Evolutionary conservation across 2,888 invertebrate genomes (phyloP).

Genomic region (Eumacrocentrus americanus): DNA sequence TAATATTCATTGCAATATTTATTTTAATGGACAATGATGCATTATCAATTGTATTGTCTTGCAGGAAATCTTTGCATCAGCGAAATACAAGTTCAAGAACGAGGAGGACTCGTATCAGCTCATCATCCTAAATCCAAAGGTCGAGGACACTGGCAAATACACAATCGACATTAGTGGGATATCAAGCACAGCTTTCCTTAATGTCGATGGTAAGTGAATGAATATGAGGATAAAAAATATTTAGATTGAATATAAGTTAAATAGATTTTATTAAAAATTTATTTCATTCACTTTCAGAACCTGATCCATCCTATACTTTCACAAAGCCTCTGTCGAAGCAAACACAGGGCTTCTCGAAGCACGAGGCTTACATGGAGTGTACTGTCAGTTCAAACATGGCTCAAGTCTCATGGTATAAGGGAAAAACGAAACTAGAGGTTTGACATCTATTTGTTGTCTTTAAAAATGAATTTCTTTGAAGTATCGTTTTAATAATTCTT

Average conservation of each 20-base stretch:
- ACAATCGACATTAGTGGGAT: constrained; percentile 93
- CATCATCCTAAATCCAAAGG: constrained; percentile 88
- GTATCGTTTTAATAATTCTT: not conserved
- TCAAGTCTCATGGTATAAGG: constrained; percentile 92
- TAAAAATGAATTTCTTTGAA: not conserved
- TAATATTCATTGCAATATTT: not conserved
- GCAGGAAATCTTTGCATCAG: constrained; percentile 93
- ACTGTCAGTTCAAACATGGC: constrained; percentile 93
- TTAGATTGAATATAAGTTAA: not conserved
- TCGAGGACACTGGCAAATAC: constrained; percentile 97
- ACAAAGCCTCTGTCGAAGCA: constrained; percentile 88
- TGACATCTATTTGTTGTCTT: not conserved
- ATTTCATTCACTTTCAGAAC: constrained; percentile 69
- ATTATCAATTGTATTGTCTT: constrained; percentile 32
- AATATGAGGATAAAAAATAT: not conserved
- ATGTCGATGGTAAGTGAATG: constrained; percentile 77
- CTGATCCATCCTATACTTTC: constrained; percentile 93
- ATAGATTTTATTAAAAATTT: not conserved
- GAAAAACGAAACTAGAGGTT: constrained; percentile 63
- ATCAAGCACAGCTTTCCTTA: constrained; percentile 87
- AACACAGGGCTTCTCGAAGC: constrained; percentile 86
- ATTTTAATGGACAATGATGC: not conserved
- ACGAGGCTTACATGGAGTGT: constrained; percentile 91
- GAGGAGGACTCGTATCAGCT: constrained; percentile 91
- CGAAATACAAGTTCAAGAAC: constrained; percentile 94